A percentile compares a stretch with the other conserved stretches of the same genome.
phyloP scores from a whole-genome alignment of 1,140 invertebrate genomes.

The Capitella teleta region DNA sequence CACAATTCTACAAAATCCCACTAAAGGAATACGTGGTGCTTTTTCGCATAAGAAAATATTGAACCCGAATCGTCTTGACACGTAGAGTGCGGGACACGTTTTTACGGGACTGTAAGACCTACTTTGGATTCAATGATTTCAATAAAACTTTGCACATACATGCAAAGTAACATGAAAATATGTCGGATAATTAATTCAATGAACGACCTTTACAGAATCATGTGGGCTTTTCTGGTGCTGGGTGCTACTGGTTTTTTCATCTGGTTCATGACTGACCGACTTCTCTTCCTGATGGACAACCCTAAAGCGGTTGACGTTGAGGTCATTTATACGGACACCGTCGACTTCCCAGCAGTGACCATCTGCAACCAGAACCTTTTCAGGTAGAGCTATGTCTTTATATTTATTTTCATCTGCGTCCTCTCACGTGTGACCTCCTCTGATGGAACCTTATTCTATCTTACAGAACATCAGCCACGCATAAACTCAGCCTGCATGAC shows the following conservation, averaged over 20 bases:
- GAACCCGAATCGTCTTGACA: too few relatives aligned
- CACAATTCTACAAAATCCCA: too few relatives aligned
- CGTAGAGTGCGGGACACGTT: too few relatives aligned
- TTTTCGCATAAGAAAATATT: too few relatives aligned
- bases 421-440: background rate
- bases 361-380: slow-evolving; percentile 2
- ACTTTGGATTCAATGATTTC: too few relatives aligned
- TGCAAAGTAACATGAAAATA: too few relatives aligned
- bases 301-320: slow-evolving; percentile 1
- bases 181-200: too few relatives aligned
- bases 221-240: slow-evolving; percentile 5
- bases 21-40: too few relatives aligned
- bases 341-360: background rate
- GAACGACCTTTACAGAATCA: background rate
- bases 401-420: background rate
- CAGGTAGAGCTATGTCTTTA: background rate
- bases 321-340: background rate
- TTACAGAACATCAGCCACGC: background rate
- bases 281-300: background rate
- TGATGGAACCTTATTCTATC: background rate
- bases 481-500: slow-evolving; percentile 1
- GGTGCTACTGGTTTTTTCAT: slow-evolving; percentile 1
- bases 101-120: too few relatives aligned
- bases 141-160: too few relatives aligned
- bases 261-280: slow-evolving; percentile 6